Evolutionary conservation across 2,113 vertebrate species (phyloP).

Genomic region (Aleadryas rufinucha): DNA sequence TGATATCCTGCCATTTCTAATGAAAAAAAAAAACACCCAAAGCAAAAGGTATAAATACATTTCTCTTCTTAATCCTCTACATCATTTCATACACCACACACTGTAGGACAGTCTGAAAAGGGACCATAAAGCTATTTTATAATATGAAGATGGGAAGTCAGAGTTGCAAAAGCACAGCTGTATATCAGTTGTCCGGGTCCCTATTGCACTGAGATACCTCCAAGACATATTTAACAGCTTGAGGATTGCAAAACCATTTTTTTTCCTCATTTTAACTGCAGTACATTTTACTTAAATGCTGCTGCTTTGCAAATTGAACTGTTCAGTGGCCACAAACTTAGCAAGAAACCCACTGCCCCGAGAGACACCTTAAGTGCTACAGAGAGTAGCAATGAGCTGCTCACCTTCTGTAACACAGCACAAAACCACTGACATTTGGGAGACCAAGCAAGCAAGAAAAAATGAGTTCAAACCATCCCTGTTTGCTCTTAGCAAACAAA

Average conservation of each 20-base stretch:
- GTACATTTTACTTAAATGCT: background rate
- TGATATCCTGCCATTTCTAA: constrained; percentile 99
- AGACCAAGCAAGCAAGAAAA: background rate
- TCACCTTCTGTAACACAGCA: background rate
- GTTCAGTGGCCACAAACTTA: background rate
- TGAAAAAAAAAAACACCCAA: background rate
- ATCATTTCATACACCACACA: background rate
- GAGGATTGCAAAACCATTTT: background rate
- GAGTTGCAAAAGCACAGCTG: background rate
- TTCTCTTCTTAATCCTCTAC: background rate
- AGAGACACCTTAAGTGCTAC: background rate
- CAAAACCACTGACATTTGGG: background rate
- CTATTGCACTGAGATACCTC: background rate
- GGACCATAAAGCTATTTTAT: background rate
- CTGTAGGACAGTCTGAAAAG: background rate
- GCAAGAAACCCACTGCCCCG: background rate
- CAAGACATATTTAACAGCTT: background rate
- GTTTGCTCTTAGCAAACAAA: background rate
- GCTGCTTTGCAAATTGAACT: background rate
- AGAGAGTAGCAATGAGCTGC: background rate
- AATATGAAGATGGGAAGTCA: background rate
- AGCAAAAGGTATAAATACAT: background rate
- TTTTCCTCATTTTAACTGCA: background rate
- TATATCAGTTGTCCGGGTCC: background rate
- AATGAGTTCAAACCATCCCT: background rate